Evolutionary conservation across 2,888 invertebrate genomes (phyloP).

Genomic region (Diloba caeruleocephala): DNA sequence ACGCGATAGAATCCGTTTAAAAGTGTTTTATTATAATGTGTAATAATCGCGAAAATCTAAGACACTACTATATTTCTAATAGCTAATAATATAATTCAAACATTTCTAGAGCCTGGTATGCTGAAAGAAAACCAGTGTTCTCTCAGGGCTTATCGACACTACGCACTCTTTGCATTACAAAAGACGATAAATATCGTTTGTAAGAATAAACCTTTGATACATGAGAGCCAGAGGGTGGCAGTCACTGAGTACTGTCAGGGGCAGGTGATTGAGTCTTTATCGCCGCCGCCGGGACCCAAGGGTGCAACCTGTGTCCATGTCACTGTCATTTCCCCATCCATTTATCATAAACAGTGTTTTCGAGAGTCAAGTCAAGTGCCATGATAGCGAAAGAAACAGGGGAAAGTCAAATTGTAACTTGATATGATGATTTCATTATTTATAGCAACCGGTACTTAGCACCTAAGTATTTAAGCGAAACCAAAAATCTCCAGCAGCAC

Average conservation of each 20-base stretch:
- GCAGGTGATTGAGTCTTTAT: constrained; percentile 83
- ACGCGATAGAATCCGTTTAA: no score
- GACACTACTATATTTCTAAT: no score
- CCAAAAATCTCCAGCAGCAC: constrained; percentile 6
- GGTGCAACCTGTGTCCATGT: constrained; percentile 72
- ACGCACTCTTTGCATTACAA: constrained; percentile 68
- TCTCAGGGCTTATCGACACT: constrained; percentile 62
- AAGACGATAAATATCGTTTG: constrained; percentile 71
- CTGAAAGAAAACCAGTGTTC: neutral
- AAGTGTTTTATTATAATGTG: no score
- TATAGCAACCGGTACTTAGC: constrained; percentile 12
- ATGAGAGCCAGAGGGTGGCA: constrained; percentile 55
- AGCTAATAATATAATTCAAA: no score
- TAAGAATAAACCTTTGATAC: constrained; percentile 64
- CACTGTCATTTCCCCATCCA: constrained; percentile 71
- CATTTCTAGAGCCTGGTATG: no score
- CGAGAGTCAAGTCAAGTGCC: constrained; percentile 53
- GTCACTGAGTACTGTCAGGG: constrained; percentile 70
- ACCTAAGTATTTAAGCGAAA: constrained; percentile 18
- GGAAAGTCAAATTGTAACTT: constrained; percentile 43
- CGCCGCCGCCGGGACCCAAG: constrained; percentile 64
- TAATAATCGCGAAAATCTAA: no score
- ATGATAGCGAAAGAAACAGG: constrained; percentile 47
- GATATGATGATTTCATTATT: constrained; percentile 34
- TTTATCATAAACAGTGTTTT: constrained; percentile 71